Evolutionary conservation across 1,140 invertebrate genomes (phyloP).

Genomic region (Bombus difficillimus): DNA sequence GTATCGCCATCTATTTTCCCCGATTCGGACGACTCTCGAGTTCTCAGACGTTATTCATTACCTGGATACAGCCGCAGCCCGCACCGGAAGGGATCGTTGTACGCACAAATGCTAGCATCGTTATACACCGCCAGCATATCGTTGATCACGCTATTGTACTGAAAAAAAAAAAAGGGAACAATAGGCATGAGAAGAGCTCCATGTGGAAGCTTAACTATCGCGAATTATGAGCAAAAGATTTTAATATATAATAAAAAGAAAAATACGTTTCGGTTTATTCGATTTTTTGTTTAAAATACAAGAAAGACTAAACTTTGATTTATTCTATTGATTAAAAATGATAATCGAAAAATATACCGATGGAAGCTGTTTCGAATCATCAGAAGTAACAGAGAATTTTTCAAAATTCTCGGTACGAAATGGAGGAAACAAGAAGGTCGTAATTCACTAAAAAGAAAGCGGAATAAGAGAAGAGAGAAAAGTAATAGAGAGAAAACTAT

Average conservation of each 20-base stretch:
- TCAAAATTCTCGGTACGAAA: too few relatives aligned
- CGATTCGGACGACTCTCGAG: background rate
- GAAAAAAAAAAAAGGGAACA: slow-evolving; percentile 69
- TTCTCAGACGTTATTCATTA: slow-evolving; percentile 67
- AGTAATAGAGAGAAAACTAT: background rate
- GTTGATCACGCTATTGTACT: slow-evolving; percentile 93
- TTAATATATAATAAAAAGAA: too few relatives aligned
- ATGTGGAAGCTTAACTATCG: too few relatives aligned
- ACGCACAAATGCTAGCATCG: slow-evolving; percentile 92
- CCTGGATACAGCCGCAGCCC: slow-evolving; percentile 92
- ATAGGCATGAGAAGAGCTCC: too few relatives aligned
- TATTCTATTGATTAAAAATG: too few relatives aligned
- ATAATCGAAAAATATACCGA: too few relatives aligned
- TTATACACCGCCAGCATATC: slow-evolving; percentile 95
- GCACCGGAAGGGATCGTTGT: slow-evolving; percentile 91
- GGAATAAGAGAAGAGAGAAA: background rate
- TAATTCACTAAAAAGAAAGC: background rate
- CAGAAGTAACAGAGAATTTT: too few relatives aligned
- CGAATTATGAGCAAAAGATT: too few relatives aligned
- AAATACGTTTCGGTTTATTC: too few relatives aligned
- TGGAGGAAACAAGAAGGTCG: background rate
- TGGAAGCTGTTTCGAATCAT: too few relatives aligned
- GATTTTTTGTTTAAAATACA: too few relatives aligned
- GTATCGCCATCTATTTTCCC: slow-evolving; percentile 50
- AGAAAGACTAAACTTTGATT: too few relatives aligned